Base-by-base conservation (phyloP, 2,888 invertebrate species). In the Microdon myrmicae region DNA sequence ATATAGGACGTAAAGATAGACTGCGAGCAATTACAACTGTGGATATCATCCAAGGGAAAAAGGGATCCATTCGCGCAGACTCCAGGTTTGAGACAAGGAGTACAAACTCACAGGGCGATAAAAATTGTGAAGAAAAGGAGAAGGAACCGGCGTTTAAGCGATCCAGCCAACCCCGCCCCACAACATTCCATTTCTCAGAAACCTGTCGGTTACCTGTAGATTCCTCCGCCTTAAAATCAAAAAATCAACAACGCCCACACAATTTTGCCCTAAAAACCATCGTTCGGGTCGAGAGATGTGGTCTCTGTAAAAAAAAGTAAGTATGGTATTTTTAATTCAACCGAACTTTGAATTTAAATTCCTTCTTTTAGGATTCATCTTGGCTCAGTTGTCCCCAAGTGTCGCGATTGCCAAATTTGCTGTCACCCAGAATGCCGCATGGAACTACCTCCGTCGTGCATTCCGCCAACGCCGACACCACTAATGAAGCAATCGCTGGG, bases 381-480 rank as follows among this genome's bases (percentile, higher is more conserved):
- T 82, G 93, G 92, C 22, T 89, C 90, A 74, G 82, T 88, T 28
- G 91, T 88, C 2, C 81, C 90, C 66, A 91, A 90, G 77, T 97
- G 96, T 74, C 86, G 86, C 74, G 89, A 90, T 70, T 97, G 96
- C 72, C 86, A 89, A 19, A 87, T 91, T 25, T 86, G 88, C 47
- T 89, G 92, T 72, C 96, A 96, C 79, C 81, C 86, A 2, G 92
- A 93, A 75, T 96, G 96, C 75, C 90, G 89, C 74, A 86, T 89
- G 55, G 81, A 86, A 70, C 83, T 94, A 49, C 90, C 93, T 9
- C 81, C 94, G 67, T 94, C 95, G 2, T 97, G 96, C 81, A 87
- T 96, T 69, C 90, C 94, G 1, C 73, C 75, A 35, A 72, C 75
- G 13, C 84, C 84, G 70, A 89, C 89, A 1, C 88, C 89, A 8